Evolutionary conservation across 1,140 invertebrate species (phyloP).

Genomic region (Meloidogyne exigua): DNA sequence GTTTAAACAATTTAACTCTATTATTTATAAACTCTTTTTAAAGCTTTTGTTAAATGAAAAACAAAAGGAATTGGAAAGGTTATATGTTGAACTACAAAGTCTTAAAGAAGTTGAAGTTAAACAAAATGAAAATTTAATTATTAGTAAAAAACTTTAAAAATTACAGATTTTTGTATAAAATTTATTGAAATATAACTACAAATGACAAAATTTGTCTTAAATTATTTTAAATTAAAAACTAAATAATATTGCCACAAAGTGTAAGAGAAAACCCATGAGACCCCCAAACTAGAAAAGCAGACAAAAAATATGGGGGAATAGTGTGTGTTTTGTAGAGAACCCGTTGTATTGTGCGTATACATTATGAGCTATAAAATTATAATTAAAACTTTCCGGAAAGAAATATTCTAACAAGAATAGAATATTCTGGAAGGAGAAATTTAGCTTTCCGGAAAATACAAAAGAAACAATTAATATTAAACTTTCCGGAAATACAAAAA

Average conservation of each 20-base stretch:
- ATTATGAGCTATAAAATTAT: background rate
- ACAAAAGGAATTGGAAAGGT: constrained; percentile 21
- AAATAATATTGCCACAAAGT: background rate
- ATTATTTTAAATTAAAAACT: constrained; percentile 2
- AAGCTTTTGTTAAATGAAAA: constrained; percentile 20
- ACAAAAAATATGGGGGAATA: background rate
- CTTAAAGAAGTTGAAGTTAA: constrained; percentile 18
- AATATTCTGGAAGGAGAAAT: background rate
- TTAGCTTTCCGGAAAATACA: background rate
- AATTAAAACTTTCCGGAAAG: constrained; percentile 4
- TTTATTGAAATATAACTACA: constrained; percentile 1
- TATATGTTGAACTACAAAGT: constrained; percentile 10
- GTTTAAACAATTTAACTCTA: background rate
- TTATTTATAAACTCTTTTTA: background rate
- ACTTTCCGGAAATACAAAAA: background rate
- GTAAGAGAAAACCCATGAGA: background rate
- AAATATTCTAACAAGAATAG: background rate
- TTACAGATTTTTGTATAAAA: background rate
- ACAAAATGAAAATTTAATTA: constrained; percentile 21
- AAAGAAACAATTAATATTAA: background rate
- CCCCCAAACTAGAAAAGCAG: background rate
- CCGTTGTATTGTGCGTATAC: background rate
- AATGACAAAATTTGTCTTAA: background rate
- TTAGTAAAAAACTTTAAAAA: constrained; percentile 17
- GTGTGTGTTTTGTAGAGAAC: background rate